phyloP scores from a whole-genome alignment of 2,888 invertebrate genomes.

The Parnassius smintheus region DNA sequence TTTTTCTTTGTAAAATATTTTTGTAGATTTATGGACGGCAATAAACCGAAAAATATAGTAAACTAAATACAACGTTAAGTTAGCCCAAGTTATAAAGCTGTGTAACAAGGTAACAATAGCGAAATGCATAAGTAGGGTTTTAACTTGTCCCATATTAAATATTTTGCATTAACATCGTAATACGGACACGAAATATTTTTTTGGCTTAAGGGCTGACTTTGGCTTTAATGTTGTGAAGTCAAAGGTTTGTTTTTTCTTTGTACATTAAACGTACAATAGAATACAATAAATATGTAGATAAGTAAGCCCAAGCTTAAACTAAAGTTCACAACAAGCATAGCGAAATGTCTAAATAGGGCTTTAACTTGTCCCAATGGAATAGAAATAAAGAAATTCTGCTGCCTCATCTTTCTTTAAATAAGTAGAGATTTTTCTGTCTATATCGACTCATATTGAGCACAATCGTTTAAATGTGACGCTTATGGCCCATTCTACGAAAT shows the following conservation, averaged over 20 bases:
- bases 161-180: no score
- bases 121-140: slow-evolving; percentile 43
- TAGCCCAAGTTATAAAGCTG: slow-evolving; percentile 37
- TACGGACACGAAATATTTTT: no score
- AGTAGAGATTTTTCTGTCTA: slow-evolving; percentile 52
- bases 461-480: slow-evolving; percentile 42
- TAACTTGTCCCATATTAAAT: slow-evolving; percentile 38
- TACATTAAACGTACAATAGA: slow-evolving; percentile 50
- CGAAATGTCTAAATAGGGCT: slow-evolving; percentile 44
- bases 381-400: slow-evolving; percentile 59
- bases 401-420: slow-evolving; percentile 63
- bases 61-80: slow-evolving; percentile 48
- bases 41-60: slow-evolving; percentile 51
- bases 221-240: slow-evolving; percentile 5
- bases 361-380: slow-evolving; percentile 48
- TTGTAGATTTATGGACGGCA: slow-evolving; percentile 37
- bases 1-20: slow-evolving; percentile 4
- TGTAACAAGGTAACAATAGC: slow-evolving; percentile 37
- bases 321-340: slow-evolving; percentile 44
- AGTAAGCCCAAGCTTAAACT: slow-evolving; percentile 43
- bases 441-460: slow-evolving; percentile 50
- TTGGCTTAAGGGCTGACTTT: no score
- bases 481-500: slow-evolving; percentile 50
- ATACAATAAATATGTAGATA: slow-evolving; percentile 50
- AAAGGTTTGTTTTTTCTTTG: slow-evolving; percentile 1